A percentile compares a stretch with the other conserved stretches of the same genome.
phyloP scores from a whole-genome alignment of 2,888 invertebrate species.

The Xanthia togata region DNA sequence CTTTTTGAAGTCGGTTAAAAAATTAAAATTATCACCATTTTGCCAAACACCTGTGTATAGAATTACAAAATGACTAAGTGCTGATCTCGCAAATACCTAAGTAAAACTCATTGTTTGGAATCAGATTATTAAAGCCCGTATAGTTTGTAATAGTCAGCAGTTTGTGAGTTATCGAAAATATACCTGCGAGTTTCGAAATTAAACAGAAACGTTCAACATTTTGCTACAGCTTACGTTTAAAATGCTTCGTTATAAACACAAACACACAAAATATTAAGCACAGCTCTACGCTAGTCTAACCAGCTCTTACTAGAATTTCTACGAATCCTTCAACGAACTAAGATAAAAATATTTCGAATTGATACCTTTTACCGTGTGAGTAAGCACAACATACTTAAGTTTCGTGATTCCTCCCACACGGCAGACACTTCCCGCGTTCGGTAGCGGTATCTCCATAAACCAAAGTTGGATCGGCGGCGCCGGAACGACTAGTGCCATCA shows the following conservation, averaged over 20 bases:
- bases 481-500: conserved; percentile 70
- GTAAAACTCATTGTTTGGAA: conserved; percentile 31
- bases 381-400: conserved; percentile 21
- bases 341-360: conserved; percentile 24
- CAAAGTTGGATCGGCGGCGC: conserved; percentile 68
- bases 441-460: conserved; percentile 70
- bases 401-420: conserved; percentile 44
- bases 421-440: conserved; percentile 58
- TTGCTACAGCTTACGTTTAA: conserved; percentile 3
- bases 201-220: conserved; percentile 37
- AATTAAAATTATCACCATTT: background rate
- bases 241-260: conserved; percentile 6
- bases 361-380: conserved; percentile 8
- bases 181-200: conserved; percentile 27
- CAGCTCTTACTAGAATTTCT: background rate
- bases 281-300: background rate
- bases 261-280: background rate
- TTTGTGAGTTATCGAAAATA: conserved; percentile 40
- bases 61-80: conserved; percentile 18
- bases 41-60: conserved; percentile 8
- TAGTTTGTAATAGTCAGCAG: conserved; percentile 34
- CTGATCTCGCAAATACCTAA: conserved; percentile 34
- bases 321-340: background rate
- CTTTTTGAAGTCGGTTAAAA: too few species aligned
- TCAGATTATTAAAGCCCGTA: conserved; percentile 26